These are phyloP conservation scores for Petroica traversi DNA, from an alignment of 2,113 vertebrate genomes.

Conservation along the genomic window DNA sequence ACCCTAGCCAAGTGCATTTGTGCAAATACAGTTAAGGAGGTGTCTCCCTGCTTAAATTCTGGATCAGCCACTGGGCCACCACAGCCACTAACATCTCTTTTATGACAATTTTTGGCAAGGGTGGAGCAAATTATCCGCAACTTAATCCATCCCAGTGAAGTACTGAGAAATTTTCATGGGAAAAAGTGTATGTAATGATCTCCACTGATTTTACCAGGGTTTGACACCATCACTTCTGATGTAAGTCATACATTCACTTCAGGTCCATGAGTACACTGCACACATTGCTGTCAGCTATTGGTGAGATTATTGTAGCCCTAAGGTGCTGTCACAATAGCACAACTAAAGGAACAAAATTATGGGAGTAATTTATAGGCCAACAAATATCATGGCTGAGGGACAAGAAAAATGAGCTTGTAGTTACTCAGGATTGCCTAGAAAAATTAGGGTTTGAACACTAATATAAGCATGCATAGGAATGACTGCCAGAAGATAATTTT, in stretches of 20 bases:
- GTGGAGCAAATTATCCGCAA: not conserved
- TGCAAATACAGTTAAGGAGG: rapidly evolving
- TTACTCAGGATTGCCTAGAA: not conserved
- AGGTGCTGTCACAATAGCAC: not conserved
- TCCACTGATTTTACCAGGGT: not conserved
- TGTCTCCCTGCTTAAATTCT: not conserved
- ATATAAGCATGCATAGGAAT: not conserved
- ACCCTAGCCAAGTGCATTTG: not conserved
- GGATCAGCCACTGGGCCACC: not conserved
- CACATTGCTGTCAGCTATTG: not conserved
- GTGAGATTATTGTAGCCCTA: not conserved
- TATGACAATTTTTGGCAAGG: not conserved
- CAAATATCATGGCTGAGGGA: not conserved
- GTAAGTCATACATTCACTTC: not conserved
- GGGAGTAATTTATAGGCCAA: not conserved
- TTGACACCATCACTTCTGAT: not conserved
- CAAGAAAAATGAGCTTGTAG: not conserved
- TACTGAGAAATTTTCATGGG: not conserved
- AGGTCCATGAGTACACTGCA: not conserved
- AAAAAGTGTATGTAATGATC: not conserved
- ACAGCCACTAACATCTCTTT: not conserved
- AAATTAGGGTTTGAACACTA: not conserved
- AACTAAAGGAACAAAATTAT: not conserved
- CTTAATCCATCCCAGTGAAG: not conserved
- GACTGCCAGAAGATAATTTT: not conserved